phyloP scores from a whole-genome alignment of 37 sponge, comb jelly and placozoan genomes.

The Spongilla lacustris region DNA sequence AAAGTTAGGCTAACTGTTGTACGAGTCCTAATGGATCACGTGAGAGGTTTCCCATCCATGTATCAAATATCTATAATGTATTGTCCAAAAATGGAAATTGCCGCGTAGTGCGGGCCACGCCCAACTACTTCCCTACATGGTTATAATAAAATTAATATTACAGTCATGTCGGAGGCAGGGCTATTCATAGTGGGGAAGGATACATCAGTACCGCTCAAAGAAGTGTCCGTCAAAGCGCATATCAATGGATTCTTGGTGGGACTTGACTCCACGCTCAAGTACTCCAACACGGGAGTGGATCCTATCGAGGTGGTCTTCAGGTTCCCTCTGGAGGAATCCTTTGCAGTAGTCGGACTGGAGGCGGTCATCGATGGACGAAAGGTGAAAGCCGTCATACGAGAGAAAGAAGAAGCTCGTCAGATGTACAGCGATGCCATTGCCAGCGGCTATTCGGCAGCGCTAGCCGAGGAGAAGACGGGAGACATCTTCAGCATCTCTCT shows the following conservation, averaged over 20 bases:
- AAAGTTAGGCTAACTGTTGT: too few species aligned
- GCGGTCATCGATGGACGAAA: constrained; percentile 67
- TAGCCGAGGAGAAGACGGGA: constrained; percentile 66
- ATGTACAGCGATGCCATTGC: constrained; percentile 77
- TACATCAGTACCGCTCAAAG: constrained; percentile 50
- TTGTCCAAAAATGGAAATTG: too few species aligned
- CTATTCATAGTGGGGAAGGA: too few species aligned
- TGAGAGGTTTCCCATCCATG: too few species aligned
- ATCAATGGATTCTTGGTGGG: constrained; percentile 59
- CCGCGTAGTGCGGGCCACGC: too few species aligned
- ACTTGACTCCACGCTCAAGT: constrained; percentile 58
- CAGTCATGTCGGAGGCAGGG: too few species aligned
- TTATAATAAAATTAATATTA: too few species aligned
- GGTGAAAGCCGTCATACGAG: constrained; percentile 66
- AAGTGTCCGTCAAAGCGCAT: constrained; percentile 31
- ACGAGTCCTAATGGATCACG: too few species aligned
- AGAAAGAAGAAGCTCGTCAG: constrained; percentile 74
- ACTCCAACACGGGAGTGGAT: constrained; percentile 43
- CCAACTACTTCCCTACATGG: too few species aligned
- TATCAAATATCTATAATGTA: too few species aligned
- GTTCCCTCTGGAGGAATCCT: constrained; percentile 74
- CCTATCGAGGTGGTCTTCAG: constrained; percentile 77
- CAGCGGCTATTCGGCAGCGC: constrained; percentile 70
- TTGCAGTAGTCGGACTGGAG: constrained; percentile 71
- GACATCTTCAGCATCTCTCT: constrained; percentile 82